A percentile compares a stretch with the other conserved stretches of the same genome.
Conservation (phyloP, 2,888 invertebrate genomes). For the Diarsia mendica region DNA sequence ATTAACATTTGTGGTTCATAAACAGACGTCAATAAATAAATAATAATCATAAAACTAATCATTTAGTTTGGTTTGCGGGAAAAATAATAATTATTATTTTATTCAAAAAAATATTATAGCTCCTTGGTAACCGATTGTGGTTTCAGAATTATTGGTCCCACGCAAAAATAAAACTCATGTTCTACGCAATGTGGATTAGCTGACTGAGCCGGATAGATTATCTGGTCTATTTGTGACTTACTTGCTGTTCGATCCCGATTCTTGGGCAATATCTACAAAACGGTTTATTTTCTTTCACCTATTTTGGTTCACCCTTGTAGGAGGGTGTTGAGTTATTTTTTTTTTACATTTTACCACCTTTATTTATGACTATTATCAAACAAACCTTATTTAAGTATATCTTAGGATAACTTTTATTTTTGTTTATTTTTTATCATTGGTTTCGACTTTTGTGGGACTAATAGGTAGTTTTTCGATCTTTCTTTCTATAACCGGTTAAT, state of each 20-base stretch:
- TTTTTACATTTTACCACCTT: too few relatives aligned
- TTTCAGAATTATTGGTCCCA: constrained; percentile 14
- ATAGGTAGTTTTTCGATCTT: too few relatives aligned
- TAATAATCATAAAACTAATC: background rate
- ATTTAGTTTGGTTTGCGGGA: background rate
- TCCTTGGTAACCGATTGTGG: background rate
- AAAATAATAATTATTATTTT: background rate
- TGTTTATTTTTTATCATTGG: too few relatives aligned
- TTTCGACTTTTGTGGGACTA: too few relatives aligned
- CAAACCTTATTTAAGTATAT: too few relatives aligned
- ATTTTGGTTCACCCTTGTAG: background rate
- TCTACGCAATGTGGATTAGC: constrained; percentile 18
- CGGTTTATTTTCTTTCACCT: background rate
- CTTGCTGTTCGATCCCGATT: background rate
- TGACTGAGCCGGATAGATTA: constrained; percentile 21
- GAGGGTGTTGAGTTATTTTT: background rate
- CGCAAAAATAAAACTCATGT: constrained; percentile 11
- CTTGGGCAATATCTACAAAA: background rate
- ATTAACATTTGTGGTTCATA: background rate
- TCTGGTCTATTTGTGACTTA: constrained; percentile 25
- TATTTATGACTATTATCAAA: too few relatives aligned
- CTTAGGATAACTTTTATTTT: too few relatives aligned
- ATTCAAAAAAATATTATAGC: background rate
- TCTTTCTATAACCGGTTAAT: too few relatives aligned
- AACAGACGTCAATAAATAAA: background rate